Conservation (phyloP, 2,113 vertebrate genomes). For the Sylvicapra grimmia region DNA sequence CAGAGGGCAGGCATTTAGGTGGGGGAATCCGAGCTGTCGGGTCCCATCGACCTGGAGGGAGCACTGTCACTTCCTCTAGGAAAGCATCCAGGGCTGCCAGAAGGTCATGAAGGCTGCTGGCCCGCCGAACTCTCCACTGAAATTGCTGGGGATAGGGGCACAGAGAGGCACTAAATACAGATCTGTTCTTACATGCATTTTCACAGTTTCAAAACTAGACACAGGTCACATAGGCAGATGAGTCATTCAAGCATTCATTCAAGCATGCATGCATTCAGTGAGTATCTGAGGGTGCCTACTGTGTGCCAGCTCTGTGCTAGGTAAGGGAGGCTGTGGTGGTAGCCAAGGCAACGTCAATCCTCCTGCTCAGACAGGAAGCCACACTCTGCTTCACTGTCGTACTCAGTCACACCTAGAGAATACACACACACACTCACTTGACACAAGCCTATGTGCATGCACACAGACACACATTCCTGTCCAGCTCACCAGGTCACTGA, state of each 20-base stretch:
- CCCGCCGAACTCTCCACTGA: slow-evolving; percentile 72
- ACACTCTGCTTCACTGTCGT: not conserved
- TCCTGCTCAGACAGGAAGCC: not conserved
- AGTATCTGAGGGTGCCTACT: not conserved
- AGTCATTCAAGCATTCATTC: not conserved
- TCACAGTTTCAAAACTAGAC: slow-evolving; percentile 5
- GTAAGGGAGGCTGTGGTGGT: not conserved
- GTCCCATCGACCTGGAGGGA: slow-evolving; percentile 84
- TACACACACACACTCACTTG: not conserved
- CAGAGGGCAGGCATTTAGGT: slow-evolving; percentile 61
- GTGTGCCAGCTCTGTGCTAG: not conserved
- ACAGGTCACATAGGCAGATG: not conserved
- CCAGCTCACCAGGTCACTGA: slow-evolving; percentile 79
- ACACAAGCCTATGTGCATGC: not conserved
- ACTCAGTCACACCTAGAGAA: not conserved
- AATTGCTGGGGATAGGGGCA: slow-evolving; percentile 75
- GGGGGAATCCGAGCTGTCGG: slow-evolving; percentile 76
- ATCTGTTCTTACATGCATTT: not conserved
- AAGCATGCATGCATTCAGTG: not conserved
- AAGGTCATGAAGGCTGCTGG: slow-evolving; percentile 73
- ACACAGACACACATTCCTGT: not conserved
- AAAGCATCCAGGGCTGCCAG: slow-evolving; percentile 76
- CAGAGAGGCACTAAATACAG: not conserved
- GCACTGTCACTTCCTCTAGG: slow-evolving; percentile 79
- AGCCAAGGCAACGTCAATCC: not conserved